Evolutionary conservation across 2,888 invertebrate species (phyloP), one percentile per base, ranked within the genome.

Genomic region (Malthinus seriepunctatus): DNA sequence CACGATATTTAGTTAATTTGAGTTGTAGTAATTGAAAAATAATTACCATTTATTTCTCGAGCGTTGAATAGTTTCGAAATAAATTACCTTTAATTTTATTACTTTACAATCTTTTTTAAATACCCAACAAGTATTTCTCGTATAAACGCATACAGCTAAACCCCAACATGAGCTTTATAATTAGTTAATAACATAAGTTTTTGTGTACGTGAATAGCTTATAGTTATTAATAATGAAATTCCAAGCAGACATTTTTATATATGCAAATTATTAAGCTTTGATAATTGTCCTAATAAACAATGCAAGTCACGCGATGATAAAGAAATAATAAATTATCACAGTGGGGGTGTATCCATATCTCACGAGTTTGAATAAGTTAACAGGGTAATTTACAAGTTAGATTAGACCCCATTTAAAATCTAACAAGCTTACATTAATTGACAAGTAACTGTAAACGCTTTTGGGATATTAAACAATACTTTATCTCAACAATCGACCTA

Each of bases 221-320:
- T 38, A 38, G 56, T 50, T 56, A 63, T 56, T 63, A 63, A 63
- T 64, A 64, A 63, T 61, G 52, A 50, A 48, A 58, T 62, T 56
- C 57, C 34, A 31, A 46, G 56, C 54, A 44, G 58, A 61, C 55
- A 51, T 59, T 63, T 64, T 63, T 67, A 66, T 68, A 65, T 70
- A 72, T 70, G 71, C 69, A 70, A 71, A 72, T 69, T 67, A 68
- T 70, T 67, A 69, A 56, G 59, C 63, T 59, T 65, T 62, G 69
- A 71, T 73, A 71, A 73, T 71, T 73, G 71, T 71, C 63, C 69
- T 71, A 70, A 70, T 71, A 72, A 71, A 70, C 69, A 70, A 70
- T 70, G 69, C 67, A 63, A 71, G 72, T 72, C 72, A 73, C 71
- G 73, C 71, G 64, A 69, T 65, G 68, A 70, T 69, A 68, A 69